Evolutionary conservation across 2,888 invertebrate genomes (phyloP).

Genomic region (Dicranocentrus wangi): DNA sequence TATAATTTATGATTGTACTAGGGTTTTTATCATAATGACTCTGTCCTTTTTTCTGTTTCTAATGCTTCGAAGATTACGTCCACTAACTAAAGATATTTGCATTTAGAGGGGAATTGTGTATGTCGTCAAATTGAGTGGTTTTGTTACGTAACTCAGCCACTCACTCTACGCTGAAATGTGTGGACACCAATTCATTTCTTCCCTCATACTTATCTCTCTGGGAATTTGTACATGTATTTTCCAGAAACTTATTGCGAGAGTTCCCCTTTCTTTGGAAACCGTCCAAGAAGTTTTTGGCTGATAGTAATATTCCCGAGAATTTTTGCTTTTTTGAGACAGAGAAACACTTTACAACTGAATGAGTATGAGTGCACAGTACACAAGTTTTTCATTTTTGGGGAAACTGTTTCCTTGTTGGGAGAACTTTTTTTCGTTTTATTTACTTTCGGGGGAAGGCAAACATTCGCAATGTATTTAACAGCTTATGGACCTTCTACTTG

Average conservation of each 20-base stretch:
- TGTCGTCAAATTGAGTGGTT: slow-evolving; percentile 17
- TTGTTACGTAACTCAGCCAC: not conserved
- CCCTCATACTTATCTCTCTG: slow-evolving; percentile 2
- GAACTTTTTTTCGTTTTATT: slow-evolving; percentile 26
- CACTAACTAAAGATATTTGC: slow-evolving; percentile 34
- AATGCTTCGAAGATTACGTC: not conserved
- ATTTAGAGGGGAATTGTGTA: slow-evolving; percentile 19
- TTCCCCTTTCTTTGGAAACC: slow-evolving; percentile 47
- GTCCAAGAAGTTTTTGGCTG: slow-evolving; percentile 50
- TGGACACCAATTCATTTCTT: slow-evolving; percentile 23
- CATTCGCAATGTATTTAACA: not conserved
- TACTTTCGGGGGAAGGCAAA: not conserved
- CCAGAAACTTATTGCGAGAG: slow-evolving; percentile 34
- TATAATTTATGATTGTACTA: slow-evolving; percentile 54
- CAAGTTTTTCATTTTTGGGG: slow-evolving; percentile 46
- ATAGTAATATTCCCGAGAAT: slow-evolving; percentile 52
- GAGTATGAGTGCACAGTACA: slow-evolving; percentile 27
- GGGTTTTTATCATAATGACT: slow-evolving; percentile 54
- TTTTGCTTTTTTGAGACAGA: slow-evolving; percentile 35
- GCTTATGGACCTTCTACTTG: no score
- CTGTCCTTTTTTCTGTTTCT: slow-evolving; percentile 11
- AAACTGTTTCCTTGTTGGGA: slow-evolving; percentile 41
- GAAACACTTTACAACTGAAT: slow-evolving; percentile 30
- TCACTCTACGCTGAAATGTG: slow-evolving; percentile 9
- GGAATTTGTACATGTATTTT: not conserved